Conservation (phyloP, 1,140 invertebrate genomes). For the Lasioglossum albipes region DNA sequence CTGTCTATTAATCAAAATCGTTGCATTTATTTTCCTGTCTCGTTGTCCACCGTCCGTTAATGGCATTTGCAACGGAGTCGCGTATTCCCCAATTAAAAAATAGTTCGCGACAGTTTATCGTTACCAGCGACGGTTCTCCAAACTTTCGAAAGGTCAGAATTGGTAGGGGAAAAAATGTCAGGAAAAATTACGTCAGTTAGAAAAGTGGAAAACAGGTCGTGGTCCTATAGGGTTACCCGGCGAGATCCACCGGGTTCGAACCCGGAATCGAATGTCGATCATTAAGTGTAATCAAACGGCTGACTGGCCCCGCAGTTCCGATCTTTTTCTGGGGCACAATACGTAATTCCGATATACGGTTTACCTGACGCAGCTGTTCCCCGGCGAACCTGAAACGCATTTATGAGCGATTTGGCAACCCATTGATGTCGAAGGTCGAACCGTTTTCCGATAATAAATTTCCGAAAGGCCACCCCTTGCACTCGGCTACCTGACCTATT, state of each 20-base stretch:
- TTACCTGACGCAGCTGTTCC: constrained; percentile 60
- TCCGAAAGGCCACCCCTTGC: constrained; percentile 15
- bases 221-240: background rate
- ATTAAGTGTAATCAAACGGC: constrained; percentile 76
- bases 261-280: constrained; percentile 73
- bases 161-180: background rate
- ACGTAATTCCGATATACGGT: constrained; percentile 44
- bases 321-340: constrained; percentile 28
- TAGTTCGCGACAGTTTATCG: background rate
- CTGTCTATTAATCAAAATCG: too few relatives aligned
- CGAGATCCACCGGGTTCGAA: constrained; percentile 63
- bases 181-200: constrained; percentile 25
- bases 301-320: constrained; percentile 56
- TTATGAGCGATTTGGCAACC: constrained; percentile 74
- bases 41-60: background rate
- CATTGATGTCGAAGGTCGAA: constrained; percentile 66
- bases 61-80: background rate
- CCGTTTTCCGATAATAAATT: constrained; percentile 47
- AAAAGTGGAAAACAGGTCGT: constrained; percentile 10
- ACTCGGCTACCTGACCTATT: constrained; percentile 29
- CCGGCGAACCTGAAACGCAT: constrained; percentile 66
- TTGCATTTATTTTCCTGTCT: background rate
- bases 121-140: background rate
- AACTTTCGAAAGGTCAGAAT: constrained; percentile 23
- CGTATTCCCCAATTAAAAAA: constrained; percentile 12